phyloP scores from a whole-genome alignment of 2,797 vertebrate genomes.

The Mormyrus proboscirostris region DNA sequence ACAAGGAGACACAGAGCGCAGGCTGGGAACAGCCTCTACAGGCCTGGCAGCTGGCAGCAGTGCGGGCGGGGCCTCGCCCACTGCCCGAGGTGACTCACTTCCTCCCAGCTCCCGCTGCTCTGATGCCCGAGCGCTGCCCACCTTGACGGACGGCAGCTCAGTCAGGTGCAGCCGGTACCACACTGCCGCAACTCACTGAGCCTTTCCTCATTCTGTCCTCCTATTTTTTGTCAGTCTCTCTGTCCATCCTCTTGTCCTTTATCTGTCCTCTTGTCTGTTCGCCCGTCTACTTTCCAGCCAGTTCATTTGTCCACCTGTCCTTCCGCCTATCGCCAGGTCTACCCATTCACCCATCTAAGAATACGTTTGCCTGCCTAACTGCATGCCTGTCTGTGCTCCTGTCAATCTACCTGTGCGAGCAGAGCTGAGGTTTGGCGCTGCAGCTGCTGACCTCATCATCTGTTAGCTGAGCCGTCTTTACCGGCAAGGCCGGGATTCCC shows the following conservation, averaged over 20 bases:
- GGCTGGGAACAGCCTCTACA: neutral
- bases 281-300: neutral
- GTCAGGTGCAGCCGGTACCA: neutral
- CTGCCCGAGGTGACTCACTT: slow-evolving; percentile 1
- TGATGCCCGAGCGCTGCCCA: neutral
- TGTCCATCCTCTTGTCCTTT: neutral
- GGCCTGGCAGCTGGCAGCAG: neutral
- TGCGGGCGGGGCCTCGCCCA: neutral
- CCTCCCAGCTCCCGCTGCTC: neutral
- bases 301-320: neutral
- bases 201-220: neutral
- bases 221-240: neutral
- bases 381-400: slow-evolving; percentile 23
- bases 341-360: neutral
- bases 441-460: slow-evolving; percentile 56
- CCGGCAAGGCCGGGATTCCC: slow-evolving; percentile 64
- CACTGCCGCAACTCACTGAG: neutral
- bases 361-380: neutral
- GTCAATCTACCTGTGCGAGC: neutral
- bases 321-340: neutral
- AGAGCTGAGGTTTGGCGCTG: neutral
- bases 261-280: neutral
- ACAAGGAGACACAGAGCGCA: neutral
- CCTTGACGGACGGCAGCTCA: neutral
- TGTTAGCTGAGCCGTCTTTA: slow-evolving; percentile 55